Conservation (phyloP, 2,888 invertebrate genomes). For the Minunthozetes semirufus region DNA sequence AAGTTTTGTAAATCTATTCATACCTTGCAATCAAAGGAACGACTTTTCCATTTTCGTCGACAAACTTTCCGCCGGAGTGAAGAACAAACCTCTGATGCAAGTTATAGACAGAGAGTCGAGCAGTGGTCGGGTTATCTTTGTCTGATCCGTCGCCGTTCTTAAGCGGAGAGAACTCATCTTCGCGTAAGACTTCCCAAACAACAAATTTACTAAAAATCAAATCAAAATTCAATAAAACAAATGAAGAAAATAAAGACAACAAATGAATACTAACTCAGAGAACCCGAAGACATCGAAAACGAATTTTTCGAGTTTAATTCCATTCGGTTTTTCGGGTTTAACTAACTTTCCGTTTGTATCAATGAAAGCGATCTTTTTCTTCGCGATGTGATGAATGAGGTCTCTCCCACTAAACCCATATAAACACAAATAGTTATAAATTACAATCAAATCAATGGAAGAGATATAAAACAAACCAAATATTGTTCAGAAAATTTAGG, state of each 20-base stretch:
- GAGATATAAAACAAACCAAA: constrained; percentile 50
- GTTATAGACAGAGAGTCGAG: constrained; percentile 52
- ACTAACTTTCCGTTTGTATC: constrained; percentile 63
- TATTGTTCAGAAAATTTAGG: constrained; percentile 68
- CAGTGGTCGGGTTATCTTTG: constrained; percentile 85
- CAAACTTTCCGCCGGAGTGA: constrained; percentile 69
- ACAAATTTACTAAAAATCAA: constrained; percentile 61
- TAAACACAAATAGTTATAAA: constrained; percentile 33
- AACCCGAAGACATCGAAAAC: constrained; percentile 97
- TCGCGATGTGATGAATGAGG: constrained; percentile 85
- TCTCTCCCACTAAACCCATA: constrained; percentile 59
- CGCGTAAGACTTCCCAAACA: constrained; percentile 82
- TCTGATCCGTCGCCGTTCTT: constrained; percentile 84
- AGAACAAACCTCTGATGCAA: constrained; percentile 60
- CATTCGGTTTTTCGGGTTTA: constrained; percentile 77
- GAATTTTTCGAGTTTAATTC: constrained; percentile 98
- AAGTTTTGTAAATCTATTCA: constrained; percentile 19
- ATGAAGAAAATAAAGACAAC: not conserved
- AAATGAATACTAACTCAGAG: constrained; percentile 57
- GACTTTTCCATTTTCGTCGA: constrained; percentile 48
- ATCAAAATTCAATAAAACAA: constrained; percentile 20
- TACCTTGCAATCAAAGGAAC: constrained; percentile 51
- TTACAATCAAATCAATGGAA: not conserved
- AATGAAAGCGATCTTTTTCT: constrained; percentile 89
- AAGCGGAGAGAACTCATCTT: constrained; percentile 91